Evolutionary conservation across 2,113 vertebrate species (phyloP).

Genomic region (Tupaia tana): DNA sequence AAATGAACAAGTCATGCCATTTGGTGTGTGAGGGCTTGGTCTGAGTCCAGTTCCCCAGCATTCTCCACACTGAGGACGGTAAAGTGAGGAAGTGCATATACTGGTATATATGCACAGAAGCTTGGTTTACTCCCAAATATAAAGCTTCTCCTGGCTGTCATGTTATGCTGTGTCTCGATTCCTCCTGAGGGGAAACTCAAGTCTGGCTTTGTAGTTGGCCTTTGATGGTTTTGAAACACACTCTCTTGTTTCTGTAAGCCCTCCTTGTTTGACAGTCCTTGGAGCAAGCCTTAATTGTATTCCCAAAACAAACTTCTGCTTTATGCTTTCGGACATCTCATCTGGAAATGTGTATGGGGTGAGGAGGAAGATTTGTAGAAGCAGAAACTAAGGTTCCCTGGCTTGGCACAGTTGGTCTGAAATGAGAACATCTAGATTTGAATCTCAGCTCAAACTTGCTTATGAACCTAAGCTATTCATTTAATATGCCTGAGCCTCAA

Average conservation of each 20-base stretch:
- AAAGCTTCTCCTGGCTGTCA: not conserved
- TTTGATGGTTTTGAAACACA: not conserved
- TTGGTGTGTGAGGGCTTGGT: not conserved
- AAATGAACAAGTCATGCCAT: not conserved
- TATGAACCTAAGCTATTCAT: not conserved
- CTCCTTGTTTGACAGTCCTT: not conserved
- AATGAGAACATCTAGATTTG: not conserved
- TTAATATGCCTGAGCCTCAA: not conserved
- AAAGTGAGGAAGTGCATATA: too few relatives aligned
- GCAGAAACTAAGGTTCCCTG: not conserved
- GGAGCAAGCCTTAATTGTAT: not conserved
- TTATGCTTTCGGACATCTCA: not conserved
- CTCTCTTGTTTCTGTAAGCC: not conserved
- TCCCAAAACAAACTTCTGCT: not conserved
- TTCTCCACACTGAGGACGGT: not conserved
- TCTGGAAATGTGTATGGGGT: not conserved
- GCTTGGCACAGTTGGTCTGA: not conserved
- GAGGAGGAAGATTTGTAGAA: not conserved
- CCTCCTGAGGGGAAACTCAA: not conserved
- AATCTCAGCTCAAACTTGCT: conserved; percentile 6
- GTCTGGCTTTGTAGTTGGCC: not conserved
- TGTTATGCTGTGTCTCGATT: not conserved
- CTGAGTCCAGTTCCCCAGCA: not conserved
- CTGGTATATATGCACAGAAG: not conserved
- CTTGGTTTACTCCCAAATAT: not conserved